A percentile compares a stretch with the other conserved stretches of the same genome.
Evolutionary conservation across 1,140 invertebrate species (phyloP).

Genomic region (Akabosia matsudoensis): DNA sequence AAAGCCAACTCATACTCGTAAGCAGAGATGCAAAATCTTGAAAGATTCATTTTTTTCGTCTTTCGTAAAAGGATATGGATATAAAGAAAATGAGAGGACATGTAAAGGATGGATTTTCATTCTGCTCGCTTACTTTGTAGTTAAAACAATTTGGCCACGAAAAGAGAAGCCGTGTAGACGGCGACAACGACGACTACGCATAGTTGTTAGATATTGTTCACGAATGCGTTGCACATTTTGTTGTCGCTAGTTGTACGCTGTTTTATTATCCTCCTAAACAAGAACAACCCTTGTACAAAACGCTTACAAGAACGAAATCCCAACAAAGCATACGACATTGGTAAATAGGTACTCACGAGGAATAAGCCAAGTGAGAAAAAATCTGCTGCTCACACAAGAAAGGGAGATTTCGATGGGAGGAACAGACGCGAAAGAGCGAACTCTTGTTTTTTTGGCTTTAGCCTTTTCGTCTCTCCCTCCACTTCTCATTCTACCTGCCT

Average conservation of each 20-base stretch:
- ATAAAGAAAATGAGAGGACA: not conserved
- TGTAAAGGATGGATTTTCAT: not conserved
- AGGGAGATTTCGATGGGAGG: not conserved
- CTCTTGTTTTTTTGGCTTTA: not conserved
- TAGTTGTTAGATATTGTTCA: constrained; percentile 13
- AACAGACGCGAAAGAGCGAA: not conserved
- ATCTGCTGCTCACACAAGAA: not conserved
- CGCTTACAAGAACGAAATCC: not conserved
- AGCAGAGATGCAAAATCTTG: no score
- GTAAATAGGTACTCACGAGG: not conserved
- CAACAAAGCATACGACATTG: not conserved
- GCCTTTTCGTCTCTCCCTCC: not conserved
- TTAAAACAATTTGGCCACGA: constrained; percentile 1
- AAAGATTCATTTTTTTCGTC: no score
- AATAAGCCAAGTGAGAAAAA: not conserved
- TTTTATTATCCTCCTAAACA: not conserved
- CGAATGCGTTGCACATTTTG: constrained; percentile 11
- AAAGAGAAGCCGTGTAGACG: not conserved
- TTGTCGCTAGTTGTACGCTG: not conserved
- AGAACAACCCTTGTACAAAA: not conserved
- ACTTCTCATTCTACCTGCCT: not conserved
- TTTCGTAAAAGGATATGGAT: not conserved
- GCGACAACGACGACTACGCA: constrained; percentile 15
- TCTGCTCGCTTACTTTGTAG: not conserved
- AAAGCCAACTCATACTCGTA: not conserved